Conservation (phyloP, 1,140 invertebrate genomes). For the Atta texana region DNA sequence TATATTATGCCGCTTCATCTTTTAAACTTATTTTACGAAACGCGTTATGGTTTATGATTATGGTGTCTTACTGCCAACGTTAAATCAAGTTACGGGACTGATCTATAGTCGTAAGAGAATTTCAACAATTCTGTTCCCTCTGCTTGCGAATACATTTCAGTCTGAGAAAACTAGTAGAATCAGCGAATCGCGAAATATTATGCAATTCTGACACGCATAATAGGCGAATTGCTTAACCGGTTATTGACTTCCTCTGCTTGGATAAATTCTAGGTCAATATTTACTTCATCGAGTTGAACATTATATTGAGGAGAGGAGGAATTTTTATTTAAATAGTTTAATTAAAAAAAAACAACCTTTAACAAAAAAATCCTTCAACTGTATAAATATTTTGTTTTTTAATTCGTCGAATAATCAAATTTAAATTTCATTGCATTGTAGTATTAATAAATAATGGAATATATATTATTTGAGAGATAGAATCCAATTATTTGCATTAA, state of each 20-base stretch:
- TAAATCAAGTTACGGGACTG: slow-evolving; percentile 59
- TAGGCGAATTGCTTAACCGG: slow-evolving; percentile 83
- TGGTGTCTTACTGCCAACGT: slow-evolving; percentile 3
- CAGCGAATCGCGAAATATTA: slow-evolving; percentile 80
- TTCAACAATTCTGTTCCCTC: slow-evolving; percentile 73
- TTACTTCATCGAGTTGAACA: slow-evolving; percentile 48
- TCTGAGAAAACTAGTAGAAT: slow-evolving; percentile 73
- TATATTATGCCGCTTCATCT: background rate
- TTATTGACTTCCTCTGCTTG: slow-evolving; percentile 82
- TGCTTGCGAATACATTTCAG: slow-evolving; percentile 72
- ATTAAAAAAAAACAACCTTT: background rate
- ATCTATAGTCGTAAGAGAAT: slow-evolving; percentile 45
- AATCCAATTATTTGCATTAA: background rate
- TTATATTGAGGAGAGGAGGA: background rate
- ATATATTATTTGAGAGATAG: background rate
- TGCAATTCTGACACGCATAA: slow-evolving; percentile 81
- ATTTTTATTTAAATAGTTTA: too few species aligned
- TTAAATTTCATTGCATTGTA: background rate
- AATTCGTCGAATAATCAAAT: background rate
- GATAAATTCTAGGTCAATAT: slow-evolving; percentile 82
- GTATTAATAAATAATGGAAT: background rate
- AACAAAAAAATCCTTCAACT: background rate
- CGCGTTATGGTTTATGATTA: slow-evolving; percentile 26
- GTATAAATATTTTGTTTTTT: background rate
- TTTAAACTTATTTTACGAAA: slow-evolving; percentile 35